Evolutionary conservation across 2,888 invertebrate genomes (phyloP), one percentile per base, ranked within the genome.

Genomic region (Aproaerema taeniolella): DNA sequence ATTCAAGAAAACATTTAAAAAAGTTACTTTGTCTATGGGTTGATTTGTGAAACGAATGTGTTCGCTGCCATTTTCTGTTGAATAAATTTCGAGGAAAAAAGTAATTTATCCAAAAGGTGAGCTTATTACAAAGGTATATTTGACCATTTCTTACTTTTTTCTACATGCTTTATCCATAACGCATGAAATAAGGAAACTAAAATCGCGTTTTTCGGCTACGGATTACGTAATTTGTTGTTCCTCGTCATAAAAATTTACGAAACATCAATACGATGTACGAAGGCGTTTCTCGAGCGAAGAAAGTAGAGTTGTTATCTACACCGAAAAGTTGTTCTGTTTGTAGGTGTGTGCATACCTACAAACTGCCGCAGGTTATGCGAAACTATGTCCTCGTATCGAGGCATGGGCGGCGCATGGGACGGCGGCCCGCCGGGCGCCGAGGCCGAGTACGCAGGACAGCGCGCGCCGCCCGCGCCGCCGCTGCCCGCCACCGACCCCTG

Each of bases 321-420:
- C 89, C 89, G 81, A 88, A 88, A 85, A 90, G 90, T 90, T 89
- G 76, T 90, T 89, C 89, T 90, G 88, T 89, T 89, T 89, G 88
- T 90, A 90, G 90, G 90, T 89, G 86, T 85, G 85, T 83, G 80
- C 85, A 75, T 83, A 87, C 87, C 81, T 85, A 88, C 86, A 82
- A 82, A 86, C 85, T 83, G 85, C 87, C 70, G 79, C 87, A 85
- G 78, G 83, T 87, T 83, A 85, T 85, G 82, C 76, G 79, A 79
- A 75, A 76, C 68, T 78, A 86, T 86, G 85, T 82, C 81, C 68
- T 79, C 83, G 71, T 83, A 83, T 67, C 73, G 71, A 67, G 73
- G 60, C 49, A 55, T 56, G 44, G 55, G 58, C 53, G 59, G 77
- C 67, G 70, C 79, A 59, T 83, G 83, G 86, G 83, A 85, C 72